Evolutionary conservation across 2,113 vertebrate genomes (phyloP), one percentile per base, ranked within the genome.

Genomic region (Pithys albifrons): DNA sequence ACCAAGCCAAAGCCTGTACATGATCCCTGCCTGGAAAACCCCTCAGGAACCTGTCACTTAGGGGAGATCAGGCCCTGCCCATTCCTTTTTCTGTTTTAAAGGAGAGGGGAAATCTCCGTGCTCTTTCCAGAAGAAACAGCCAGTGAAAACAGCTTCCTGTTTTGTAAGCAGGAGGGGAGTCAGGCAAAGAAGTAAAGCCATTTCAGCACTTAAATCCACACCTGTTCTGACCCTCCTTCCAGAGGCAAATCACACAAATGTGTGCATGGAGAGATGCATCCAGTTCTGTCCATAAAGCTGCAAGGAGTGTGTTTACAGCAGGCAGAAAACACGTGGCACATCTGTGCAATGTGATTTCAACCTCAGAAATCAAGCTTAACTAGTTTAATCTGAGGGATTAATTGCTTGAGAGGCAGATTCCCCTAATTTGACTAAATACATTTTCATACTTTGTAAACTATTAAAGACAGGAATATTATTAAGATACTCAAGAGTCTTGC

Each of bases 301-400:
- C 77, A 85, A 87, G 4, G 3, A 6, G 4, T 4, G 19, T 43
- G 29, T 48, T 84, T 77, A 85, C 9, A 67, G 65, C 62, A 86
- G 57, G 72, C 82, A 92, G 64, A 92, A 86, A 86, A 86, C 72
- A 92, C 59, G 74, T 0, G 2, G 19, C 54, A 61, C 64, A 28
- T 4, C 57, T 2, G 10, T 10, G n/a, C 88, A 91, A 17, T 20
- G 35, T 13, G 55, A 95, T 81, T 95, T 82, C 92, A 84, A 49
- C 41, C 76, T 88, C 92, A 93, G 77, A 95, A 96, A 91, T 81
- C 88, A 93, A 94, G 92, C 45, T 70, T 52, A 88, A 89, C 91
- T 69, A 81, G 88, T 95, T 94, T 92, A 91, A 95, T 85, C 66
- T 85, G 19, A 91, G 58, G 57, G 61, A 88, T 92, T 93, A 95